These are phyloP conservation scores for Drosophila phalerata DNA, from an alignment of 2,888 invertebrate genomes.

Conservation along the genomic window DNA sequence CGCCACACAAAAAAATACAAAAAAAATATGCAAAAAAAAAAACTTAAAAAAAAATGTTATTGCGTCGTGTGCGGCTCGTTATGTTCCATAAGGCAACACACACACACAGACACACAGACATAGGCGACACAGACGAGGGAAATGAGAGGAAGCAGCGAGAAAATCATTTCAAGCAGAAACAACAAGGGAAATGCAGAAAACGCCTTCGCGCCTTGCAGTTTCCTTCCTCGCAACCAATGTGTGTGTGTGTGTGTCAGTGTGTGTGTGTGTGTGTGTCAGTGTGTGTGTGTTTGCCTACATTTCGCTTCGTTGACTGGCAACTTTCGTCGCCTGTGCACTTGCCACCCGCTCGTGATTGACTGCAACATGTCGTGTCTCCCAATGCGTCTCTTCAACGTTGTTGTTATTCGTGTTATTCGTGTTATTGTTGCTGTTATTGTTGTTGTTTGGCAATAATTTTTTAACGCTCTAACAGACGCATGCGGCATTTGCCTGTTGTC, in stretches of 20 bases:
- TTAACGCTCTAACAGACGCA: conserved; percentile 61
- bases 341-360: conserved; percentile 75
- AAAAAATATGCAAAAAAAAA: conserved; percentile 10
- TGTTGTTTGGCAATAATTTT: conserved; percentile 67
- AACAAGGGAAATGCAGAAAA: conserved; percentile 80
- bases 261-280: conserved; percentile 5
- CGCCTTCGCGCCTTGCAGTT: conserved; percentile 62
- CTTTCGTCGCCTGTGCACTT: conserved; percentile 74
- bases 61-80: conserved; percentile 75
- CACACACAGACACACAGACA: conserved; percentile 15
- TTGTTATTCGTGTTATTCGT: conserved; percentile 7
- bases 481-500: conserved; percentile 62
- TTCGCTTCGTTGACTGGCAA: conserved; percentile 79
- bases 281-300: conserved; percentile 74
- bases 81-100: conserved; percentile 56
- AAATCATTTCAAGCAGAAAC: conserved; percentile 80
- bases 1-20: conserved; percentile 36
- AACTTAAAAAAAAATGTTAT: conserved; percentile 55
- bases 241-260: not conserved
- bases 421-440: conserved; percentile 24
- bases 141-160: conserved; percentile 37
- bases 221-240: conserved; percentile 37
- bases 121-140: not conserved
- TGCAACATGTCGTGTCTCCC: conserved; percentile 68
- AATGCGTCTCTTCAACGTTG: conserved; percentile 29